Evolutionary conservation across 2,113 vertebrate genomes (phyloP).

Genomic region (Scopus umbretta): DNA sequence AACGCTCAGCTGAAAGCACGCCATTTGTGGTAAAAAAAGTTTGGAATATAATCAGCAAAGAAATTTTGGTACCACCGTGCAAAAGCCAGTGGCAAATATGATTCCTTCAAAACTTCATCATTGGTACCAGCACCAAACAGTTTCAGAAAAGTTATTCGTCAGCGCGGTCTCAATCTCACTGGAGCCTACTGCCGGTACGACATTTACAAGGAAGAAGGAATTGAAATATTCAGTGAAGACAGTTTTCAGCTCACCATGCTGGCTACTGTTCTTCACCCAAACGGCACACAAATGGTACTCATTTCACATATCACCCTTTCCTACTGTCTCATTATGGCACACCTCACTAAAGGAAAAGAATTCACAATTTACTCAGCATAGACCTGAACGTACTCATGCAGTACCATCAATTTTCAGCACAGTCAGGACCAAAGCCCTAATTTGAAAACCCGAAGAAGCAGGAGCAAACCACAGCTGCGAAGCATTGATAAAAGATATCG

Average conservation of each 20-base stretch:
- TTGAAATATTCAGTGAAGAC: not conserved
- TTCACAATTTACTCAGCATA: not conserved
- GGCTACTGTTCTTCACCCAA: not conserved
- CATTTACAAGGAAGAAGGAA: not conserved
- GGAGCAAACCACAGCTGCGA: not conserved
- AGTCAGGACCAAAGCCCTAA: not conserved
- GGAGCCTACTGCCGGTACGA: not conserved
- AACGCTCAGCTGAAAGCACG: not conserved
- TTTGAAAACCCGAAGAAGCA: not conserved
- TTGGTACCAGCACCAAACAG: not conserved
- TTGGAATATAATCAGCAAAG: not conserved
- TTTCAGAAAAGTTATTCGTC: not conserved
- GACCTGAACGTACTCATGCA: not conserved
- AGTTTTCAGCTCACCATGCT: not conserved
- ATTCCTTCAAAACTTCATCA: not conserved
- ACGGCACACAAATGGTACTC: not conserved
- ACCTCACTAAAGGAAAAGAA: not conserved
- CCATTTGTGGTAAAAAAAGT: not conserved
- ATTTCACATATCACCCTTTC: not conserved
- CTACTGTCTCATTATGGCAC: rapidly evolving
- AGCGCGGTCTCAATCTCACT: not conserved
- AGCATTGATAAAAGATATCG: not conserved
- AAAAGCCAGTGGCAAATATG: not conserved
- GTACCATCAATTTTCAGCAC: not conserved
- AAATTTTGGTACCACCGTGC: not conserved